phyloP scores from a whole-genome alignment of 2,113 vertebrate genomes.

The Nothocercus julius region DNA sequence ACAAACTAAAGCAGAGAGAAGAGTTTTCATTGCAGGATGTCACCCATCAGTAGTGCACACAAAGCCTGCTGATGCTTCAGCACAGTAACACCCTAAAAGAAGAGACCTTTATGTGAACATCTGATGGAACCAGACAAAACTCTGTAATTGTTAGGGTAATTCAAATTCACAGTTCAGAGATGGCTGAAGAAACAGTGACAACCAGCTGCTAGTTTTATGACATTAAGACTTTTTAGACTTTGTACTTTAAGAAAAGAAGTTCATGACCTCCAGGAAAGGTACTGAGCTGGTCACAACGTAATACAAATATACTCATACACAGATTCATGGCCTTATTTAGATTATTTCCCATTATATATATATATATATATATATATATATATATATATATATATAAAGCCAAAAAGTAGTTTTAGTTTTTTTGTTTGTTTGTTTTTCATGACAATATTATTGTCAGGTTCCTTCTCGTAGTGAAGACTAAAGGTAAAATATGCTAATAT shows the following conservation, averaged over 20 bases:
- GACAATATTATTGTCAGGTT: not conserved
- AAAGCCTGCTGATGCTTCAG: not conserved
- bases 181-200: not conserved
- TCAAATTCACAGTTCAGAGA: not conserved
- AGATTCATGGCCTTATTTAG: not conserved
- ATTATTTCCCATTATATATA: not conserved
- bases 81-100: not conserved
- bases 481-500: not conserved
- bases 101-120: accelerated
- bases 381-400: not conserved
- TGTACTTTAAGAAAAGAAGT: not conserved
- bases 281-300: not conserved
- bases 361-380: not conserved
- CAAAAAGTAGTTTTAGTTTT: not conserved
- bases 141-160: not conserved
- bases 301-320: not conserved
- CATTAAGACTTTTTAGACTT: not conserved
- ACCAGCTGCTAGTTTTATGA: not conserved
- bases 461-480: accelerated
- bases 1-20: not conserved
- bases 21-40: not conserved
- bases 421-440: not conserved
- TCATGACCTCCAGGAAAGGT: not conserved
- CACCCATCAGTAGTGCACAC: accelerated
- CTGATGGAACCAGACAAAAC: not conserved